Conservation (phyloP, 2,113 vertebrate species). For the Hippolais icterina region DNA sequence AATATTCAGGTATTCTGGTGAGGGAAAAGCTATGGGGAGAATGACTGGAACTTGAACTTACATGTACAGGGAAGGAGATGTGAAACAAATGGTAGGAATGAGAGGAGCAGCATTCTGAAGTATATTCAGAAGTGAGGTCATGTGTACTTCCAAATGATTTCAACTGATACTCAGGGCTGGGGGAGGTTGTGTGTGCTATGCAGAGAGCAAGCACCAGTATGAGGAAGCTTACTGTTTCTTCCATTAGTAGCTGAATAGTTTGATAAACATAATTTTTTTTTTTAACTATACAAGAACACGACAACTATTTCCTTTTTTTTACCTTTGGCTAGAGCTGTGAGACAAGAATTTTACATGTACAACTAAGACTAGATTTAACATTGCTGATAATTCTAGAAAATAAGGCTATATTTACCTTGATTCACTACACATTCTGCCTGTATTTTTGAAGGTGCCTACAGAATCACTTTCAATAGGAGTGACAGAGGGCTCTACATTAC, state of each 20-base stretch:
- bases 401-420: conserved; percentile 45
- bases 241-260: neutral
- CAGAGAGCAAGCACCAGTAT: neutral
- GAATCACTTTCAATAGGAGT: conserved; percentile 45
- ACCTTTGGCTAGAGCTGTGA: neutral
- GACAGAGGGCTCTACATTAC: conserved; percentile 79
- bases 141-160: neutral
- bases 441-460: conserved; percentile 17
- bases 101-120: neutral
- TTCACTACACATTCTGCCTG: neutral
- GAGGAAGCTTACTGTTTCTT: neutral
- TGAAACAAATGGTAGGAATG: neutral
- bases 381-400: neutral
- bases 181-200: neutral
- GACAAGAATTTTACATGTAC: neutral
- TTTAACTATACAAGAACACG: neutral
- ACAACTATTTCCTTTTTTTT: neutral
- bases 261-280: neutral
- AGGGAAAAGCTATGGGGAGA: neutral
- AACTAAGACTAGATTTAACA: neutral
- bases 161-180: neutral
- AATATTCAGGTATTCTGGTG: neutral
- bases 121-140: neutral
- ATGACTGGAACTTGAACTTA: neutral
- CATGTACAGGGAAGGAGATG: neutral